A percentile compares a stretch with the other conserved stretches of the same genome.
These are phyloP conservation scores for Pseudomyrmex dendroicus DNA, from an alignment of 1,140 invertebrate genomes.

Conservation along the genomic window DNA sequence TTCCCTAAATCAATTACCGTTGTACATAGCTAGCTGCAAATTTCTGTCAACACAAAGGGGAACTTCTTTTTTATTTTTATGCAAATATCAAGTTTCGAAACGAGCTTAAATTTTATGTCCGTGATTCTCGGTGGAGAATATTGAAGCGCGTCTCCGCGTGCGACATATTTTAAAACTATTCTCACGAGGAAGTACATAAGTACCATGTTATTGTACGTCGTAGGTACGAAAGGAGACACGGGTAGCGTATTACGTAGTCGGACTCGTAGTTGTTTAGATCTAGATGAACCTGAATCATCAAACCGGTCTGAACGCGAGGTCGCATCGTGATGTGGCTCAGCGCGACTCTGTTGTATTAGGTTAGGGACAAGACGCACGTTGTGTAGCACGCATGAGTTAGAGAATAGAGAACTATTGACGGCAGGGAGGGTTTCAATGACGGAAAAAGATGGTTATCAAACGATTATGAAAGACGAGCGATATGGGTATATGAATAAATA, in stretches of 20 bases:
- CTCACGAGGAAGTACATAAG: conserved; percentile 55
- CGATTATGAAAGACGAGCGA: conserved; percentile 16
- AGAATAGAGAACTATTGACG: conserved; percentile 70
- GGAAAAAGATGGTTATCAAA: neutral
- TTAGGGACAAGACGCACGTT: conserved; percentile 80
- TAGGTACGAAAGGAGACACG: conserved; percentile 53
- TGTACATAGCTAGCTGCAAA: conserved; percentile 52
- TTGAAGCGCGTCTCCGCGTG: conserved; percentile 13
- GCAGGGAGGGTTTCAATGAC: conserved; percentile 40
- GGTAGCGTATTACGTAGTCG: conserved; percentile 71
- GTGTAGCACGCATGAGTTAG: conserved; percentile 78
- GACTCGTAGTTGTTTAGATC: conserved; percentile 78
- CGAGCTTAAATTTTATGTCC: conserved; percentile 27
- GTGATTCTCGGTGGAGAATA: conserved; percentile 28
- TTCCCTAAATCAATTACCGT: conserved; percentile 46
- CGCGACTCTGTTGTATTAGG: conserved; percentile 83
- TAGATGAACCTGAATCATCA: conserved; percentile 83
- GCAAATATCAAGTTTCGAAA: conserved; percentile 47
- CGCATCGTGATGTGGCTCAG: conserved; percentile 72
- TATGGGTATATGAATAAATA: neutral
- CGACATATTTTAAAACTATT: conserved; percentile 46
- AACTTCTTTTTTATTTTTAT: conserved; percentile 27
- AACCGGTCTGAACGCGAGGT: conserved; percentile 80
- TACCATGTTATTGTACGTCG: conserved; percentile 47
- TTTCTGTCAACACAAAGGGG: conserved; percentile 41